Percentiles rank a stretch among this genome's conserved stretches.
Evolutionary conservation across 1,140 invertebrate genomes (phyloP).

Genomic region (Diplogasteroides magnus): DNA sequence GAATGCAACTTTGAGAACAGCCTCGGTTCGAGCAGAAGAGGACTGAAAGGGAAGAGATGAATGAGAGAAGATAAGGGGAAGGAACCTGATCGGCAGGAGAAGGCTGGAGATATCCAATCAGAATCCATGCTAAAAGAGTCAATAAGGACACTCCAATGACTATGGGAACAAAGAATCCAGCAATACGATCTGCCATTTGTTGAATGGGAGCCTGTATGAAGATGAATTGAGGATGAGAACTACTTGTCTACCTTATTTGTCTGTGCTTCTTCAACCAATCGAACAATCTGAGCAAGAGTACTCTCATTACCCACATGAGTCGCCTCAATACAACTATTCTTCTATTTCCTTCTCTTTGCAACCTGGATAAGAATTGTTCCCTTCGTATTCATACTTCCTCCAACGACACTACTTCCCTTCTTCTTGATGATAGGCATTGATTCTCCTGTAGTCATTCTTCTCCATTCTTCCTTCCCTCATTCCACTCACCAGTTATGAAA

Average conservation of each 20-base stretch:
- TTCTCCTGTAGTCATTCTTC: slow-evolving; percentile 63
- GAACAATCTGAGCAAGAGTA: slow-evolving; percentile 83
- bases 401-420: slow-evolving; percentile 77
- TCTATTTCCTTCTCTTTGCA: too few species aligned
- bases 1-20: slow-evolving; percentile 79
- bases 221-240: slow-evolving; percentile 57
- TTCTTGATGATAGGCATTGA: slow-evolving; percentile 92
- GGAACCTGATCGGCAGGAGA: too few species aligned
- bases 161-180: slow-evolving; percentile 91
- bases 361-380: slow-evolving; percentile 73
- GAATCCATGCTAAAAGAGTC: slow-evolving; percentile 81
- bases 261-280: slow-evolving; percentile 89
- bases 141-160: slow-evolving; percentile 78
- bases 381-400: slow-evolving; percentile 92
- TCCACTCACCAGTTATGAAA: slow-evolving; percentile 73
- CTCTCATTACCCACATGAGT: slow-evolving; percentile 94
- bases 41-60: slow-evolving; percentile 29
- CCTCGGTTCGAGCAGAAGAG: slow-evolving; percentile 50
- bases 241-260: slow-evolving; percentile 58
- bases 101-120: slow-evolving; percentile 66
- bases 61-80: too few species aligned
- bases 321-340: too few species aligned
- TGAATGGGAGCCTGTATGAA: slow-evolving; percentile 79
- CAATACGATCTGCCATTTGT: slow-evolving; percentile 86
- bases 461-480: not conserved